Percentiles rank a stretch among this genome's conserved stretches.
Conservation (phyloP, 2,113 vertebrate species). For the Ancistrus triradiatus region DNA sequence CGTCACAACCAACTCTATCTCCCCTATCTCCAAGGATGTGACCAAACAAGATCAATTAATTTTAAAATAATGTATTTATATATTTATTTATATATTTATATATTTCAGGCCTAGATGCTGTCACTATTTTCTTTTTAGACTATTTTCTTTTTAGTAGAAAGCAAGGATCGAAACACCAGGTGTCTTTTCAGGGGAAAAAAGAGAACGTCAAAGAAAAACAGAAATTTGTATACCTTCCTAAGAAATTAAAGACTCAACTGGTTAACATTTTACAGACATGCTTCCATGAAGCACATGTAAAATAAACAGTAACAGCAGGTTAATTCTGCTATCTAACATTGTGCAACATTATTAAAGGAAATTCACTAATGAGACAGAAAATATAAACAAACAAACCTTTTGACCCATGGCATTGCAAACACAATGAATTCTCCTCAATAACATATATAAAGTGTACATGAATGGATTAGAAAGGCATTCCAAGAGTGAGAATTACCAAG, state of each 20-base stretch:
- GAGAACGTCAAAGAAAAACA: not conserved
- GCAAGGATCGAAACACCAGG: slow-evolving; percentile 22
- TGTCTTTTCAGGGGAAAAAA: slow-evolving; percentile 18
- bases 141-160: no score
- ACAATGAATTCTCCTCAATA: slow-evolving; percentile 18
- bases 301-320: slow-evolving; percentile 2
- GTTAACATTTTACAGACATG: no score
- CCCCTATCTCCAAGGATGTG: no score
- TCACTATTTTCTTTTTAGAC: no score
- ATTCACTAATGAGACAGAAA: slow-evolving; percentile 10
- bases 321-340: slow-evolving; percentile 9
- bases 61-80: no score
- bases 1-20: no score
- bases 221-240: no score
- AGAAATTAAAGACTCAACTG: not conserved
- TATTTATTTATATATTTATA: no score
- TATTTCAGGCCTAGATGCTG: no score
- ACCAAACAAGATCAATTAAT: no score
- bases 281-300: no score
- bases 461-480: not conserved
- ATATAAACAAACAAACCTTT: not conserved
- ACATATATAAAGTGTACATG: not conserved
- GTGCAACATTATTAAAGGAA: slow-evolving; percentile 14
- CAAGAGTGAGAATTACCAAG: no score
- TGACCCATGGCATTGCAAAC: slow-evolving; percentile 35